Percentiles rank a stretch among this genome's conserved stretches.
Conservation (phyloP, 2,113 vertebrate genomes). For the Cololabis saira region DNA sequence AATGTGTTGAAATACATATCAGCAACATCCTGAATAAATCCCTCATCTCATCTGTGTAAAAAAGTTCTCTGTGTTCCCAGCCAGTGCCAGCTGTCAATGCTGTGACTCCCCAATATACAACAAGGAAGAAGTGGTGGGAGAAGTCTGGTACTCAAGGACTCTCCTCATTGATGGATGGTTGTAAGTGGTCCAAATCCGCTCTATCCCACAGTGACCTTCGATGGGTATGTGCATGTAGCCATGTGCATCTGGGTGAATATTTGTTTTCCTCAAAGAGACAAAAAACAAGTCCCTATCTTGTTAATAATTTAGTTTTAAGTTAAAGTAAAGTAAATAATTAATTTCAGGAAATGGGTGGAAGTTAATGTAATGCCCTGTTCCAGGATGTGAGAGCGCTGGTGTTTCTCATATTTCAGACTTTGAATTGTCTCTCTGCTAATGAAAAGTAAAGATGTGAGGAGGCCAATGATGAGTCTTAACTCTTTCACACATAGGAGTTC, state of each 20-base stretch:
- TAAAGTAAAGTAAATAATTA: not conserved
- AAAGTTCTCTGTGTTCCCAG: constrained; percentile 47
- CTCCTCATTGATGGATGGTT: constrained; percentile 2
- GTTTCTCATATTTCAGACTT: not conserved
- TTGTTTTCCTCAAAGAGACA: not conserved
- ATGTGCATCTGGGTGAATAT: not conserved
- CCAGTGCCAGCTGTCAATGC: constrained; percentile 43
- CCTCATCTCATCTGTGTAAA: constrained; percentile 15
- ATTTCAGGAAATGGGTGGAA: not conserved
- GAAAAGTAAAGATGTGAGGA: not conserved
- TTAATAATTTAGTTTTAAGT: not conserved
- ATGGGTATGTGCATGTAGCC: not conserved
- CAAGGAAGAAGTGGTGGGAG: constrained; percentile 44
- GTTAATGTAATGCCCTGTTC: not conserved
- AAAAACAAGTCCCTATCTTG: not conserved
- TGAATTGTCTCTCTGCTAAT: not conserved
- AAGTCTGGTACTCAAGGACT: constrained; percentile 59
- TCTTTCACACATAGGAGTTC: too few species aligned
- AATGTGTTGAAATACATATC: constrained; percentile 10
- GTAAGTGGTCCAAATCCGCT: not conserved
- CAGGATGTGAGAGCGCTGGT: not conserved
- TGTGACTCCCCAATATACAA: constrained; percentile 27
- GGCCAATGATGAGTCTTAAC: too few species aligned
- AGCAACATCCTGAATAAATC: constrained; percentile 16
- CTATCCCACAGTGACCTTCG: constrained; percentile 7